Percentiles rank a stretch among this genome's conserved stretches.
phyloP scores from a whole-genome alignment of 2,888 invertebrate species.

The Euzophera pinguis region DNA sequence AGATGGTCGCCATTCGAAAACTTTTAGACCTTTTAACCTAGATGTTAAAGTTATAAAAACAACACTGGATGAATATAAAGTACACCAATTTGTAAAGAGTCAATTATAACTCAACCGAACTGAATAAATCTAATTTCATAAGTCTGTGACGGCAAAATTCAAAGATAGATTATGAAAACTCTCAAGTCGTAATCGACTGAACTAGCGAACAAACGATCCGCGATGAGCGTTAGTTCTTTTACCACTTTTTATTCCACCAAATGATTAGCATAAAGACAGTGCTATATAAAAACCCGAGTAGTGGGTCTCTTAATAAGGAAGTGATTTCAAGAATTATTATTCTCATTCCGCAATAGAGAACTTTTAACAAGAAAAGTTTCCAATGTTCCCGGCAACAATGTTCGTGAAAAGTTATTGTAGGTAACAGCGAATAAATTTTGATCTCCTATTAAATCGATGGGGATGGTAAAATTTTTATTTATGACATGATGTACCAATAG shows the following conservation, averaged over 20 bases:
- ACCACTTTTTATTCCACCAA: background rate
- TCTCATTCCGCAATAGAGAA: constrained; percentile 74
- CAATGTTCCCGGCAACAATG: constrained; percentile 67
- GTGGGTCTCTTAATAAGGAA: constrained; percentile 58
- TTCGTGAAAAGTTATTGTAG: constrained; percentile 61
- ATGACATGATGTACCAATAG: background rate
- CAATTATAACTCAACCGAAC: too few relatives aligned
- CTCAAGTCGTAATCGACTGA: background rate
- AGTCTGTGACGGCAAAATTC: background rate
- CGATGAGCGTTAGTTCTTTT: background rate
- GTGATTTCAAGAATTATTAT: constrained; percentile 74
- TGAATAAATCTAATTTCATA: too few relatives aligned
- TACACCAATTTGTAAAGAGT: too few relatives aligned
- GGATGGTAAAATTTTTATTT: background rate
- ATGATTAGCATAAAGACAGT: constrained; percentile 11
- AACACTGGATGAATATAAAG: too few relatives aligned
- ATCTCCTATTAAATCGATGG: constrained; percentile 55
- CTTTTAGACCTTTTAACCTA: too few relatives aligned
- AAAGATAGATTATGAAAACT: background rate
- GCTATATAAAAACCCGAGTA: constrained; percentile 26
- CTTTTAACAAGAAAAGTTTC: constrained; percentile 78
- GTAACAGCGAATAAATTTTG: constrained; percentile 63
- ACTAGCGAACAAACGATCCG: background rate
- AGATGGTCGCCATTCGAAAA: too few relatives aligned
- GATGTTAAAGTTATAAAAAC: too few relatives aligned